Conservation (phyloP, 2,797 vertebrate species). For the Parotocinclus haroldoi region DNA sequence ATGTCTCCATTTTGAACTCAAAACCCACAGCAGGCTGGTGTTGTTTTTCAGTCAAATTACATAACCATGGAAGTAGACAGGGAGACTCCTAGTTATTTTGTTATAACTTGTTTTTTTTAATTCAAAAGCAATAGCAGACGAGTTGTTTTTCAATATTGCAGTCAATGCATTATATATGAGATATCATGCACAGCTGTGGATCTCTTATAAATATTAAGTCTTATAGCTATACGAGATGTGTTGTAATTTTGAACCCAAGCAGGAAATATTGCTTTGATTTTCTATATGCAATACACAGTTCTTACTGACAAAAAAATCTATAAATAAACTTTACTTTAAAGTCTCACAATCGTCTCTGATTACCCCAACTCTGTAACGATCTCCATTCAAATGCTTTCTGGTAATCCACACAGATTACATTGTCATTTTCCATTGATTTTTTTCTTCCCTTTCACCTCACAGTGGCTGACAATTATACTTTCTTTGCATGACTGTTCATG, state of each 20-base stretch:
- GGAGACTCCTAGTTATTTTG: conserved; percentile 3
- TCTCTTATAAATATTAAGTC: no score
- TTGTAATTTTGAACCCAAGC: no score
- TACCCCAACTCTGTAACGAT: conserved; percentile 31
- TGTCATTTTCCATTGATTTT: conserved; percentile 65
- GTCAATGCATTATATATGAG: no score
- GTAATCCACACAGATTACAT: conserved; percentile 56
- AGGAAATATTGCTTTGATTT: no score
- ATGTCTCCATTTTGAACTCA: no score
- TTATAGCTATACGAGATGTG: no score
- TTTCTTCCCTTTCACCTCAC: conserved; percentile 61
- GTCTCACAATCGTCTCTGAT: conserved; percentile 40
- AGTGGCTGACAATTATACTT: conserved; percentile 51
- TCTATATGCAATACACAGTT: conserved; percentile 1
- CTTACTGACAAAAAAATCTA: conserved; percentile 3
- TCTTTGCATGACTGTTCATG: conserved; percentile 63
- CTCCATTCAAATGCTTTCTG: conserved; percentile 67
- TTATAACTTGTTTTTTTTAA: no score
- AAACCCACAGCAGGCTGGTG: no score
- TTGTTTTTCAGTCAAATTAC: no score
- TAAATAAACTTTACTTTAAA: conserved; percentile 58
- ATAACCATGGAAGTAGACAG: conserved; percentile 27
- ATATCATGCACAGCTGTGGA: no score
- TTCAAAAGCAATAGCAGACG: no score
- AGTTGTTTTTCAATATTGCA: no score